Conservation (phyloP, 53 echinoderm and acorn worm species). For the Echinarachnius parma region DNA sequence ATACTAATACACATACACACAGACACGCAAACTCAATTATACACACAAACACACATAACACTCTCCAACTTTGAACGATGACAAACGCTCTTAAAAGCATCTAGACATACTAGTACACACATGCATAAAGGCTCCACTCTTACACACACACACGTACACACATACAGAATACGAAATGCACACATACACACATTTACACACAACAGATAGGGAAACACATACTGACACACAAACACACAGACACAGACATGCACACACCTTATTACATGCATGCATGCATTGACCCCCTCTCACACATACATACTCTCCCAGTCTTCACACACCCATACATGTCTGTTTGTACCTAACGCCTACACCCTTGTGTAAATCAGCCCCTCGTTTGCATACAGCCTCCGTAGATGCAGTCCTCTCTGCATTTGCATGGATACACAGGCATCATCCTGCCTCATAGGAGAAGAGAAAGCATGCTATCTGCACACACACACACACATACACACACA, state of each 20-base stretch:
- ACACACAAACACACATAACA: background rate
- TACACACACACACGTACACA: conserved; percentile 10
- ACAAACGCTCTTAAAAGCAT: too few relatives aligned
- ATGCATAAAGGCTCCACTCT: background rate
- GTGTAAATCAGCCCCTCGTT: too few relatives aligned
- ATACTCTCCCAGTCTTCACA: too few relatives aligned
- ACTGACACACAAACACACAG: conserved; percentile 1
- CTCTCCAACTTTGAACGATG: background rate
- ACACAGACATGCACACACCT: background rate
- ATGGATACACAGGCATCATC: too few relatives aligned
- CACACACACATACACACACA: background rate
- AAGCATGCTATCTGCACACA: background rate
- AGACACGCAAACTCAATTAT: background rate
- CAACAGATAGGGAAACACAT: background rate
- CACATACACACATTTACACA: conserved; percentile 14
- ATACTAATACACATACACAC: background rate
- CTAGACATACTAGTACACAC: background rate
- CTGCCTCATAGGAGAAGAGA: too few relatives aligned
- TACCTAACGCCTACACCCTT: too few relatives aligned
- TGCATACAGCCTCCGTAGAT: too few relatives aligned
- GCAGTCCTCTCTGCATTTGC: too few relatives aligned
- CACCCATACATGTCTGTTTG: too few relatives aligned
- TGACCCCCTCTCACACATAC: background rate
- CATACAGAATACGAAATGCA: conserved; percentile 13
- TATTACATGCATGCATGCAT: background rate